These are phyloP conservation scores for Neoascia interrupta DNA, from an alignment of 2,888 invertebrate species.

Conservation along the genomic window DNA sequence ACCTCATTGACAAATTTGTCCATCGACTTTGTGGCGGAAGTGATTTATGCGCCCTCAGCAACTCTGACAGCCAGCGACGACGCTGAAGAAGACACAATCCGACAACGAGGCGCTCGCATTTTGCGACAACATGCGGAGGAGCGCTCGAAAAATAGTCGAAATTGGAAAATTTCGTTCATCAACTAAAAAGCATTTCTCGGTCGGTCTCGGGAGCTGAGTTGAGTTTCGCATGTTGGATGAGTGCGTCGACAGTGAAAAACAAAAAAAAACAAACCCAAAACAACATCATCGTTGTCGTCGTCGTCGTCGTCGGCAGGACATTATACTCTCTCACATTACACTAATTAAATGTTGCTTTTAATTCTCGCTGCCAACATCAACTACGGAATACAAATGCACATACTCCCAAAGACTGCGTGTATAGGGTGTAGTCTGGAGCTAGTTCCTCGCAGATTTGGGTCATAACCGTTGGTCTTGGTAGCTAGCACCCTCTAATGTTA, in stretches of 20 bases:
- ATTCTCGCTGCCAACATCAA: slow-evolving; percentile 56
- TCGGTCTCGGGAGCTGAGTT: no score
- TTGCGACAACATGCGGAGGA: neutral
- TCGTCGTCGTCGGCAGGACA: slow-evolving; percentile 63
- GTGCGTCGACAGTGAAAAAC: slow-evolving; percentile 22
- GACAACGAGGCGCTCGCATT: neutral
- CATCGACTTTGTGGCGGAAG: slow-evolving; percentile 57
- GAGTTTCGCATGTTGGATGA: slow-evolving; percentile 54
- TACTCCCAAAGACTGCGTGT: slow-evolving; percentile 37
- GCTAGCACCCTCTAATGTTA: no score
- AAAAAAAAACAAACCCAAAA: no score
- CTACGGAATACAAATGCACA: slow-evolving; percentile 56
- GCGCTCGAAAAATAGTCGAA: slow-evolving; percentile 2
- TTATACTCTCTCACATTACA: slow-evolving; percentile 66
- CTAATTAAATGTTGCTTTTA: slow-evolving; percentile 69
- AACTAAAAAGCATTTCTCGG: slow-evolving; percentile 64
- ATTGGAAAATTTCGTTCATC: slow-evolving; percentile 55
- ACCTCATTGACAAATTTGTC: slow-evolving; percentile 66
- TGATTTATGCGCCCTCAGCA: slow-evolving; percentile 61
- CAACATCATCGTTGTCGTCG: slow-evolving; percentile 46
- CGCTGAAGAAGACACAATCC: slow-evolving; percentile 25
- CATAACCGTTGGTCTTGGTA: no score
- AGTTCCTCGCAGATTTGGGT: slow-evolving; percentile 34
- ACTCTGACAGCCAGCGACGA: slow-evolving; percentile 37
- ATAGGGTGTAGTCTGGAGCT: no score